Percentiles rank a stretch among this genome's conserved stretches.
Conservation (phyloP, 2,113 vertebrate species). For the Pseudopodoces humilis region DNA sequence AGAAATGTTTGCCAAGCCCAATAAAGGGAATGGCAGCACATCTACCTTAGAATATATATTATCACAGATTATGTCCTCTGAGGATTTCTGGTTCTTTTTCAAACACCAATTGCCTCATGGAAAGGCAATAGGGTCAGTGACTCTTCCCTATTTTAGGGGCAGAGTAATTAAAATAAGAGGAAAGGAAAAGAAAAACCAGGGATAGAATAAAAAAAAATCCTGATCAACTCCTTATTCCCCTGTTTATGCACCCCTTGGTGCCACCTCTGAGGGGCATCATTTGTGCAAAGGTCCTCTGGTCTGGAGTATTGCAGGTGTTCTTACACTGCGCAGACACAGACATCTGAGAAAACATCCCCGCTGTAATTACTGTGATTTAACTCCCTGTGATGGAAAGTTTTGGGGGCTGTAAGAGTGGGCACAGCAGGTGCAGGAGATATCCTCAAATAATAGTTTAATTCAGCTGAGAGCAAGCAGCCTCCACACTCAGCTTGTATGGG, state of each 20-base stretch:
- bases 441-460: neutral
- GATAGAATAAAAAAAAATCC: neutral
- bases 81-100: neutral
- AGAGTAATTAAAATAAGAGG: neutral
- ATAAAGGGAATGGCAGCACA: neutral
- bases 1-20: constrained; percentile 7
- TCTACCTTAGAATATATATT: neutral
- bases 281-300: fast-evolving
- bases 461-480: neutral
- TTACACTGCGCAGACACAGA: fast-evolving
- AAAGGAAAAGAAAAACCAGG: neutral
- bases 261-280: neutral
- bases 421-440: neutral
- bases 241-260: neutral
- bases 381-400: neutral
- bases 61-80: neutral
- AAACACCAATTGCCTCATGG: neutral
- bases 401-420: neutral
- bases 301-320: neutral
- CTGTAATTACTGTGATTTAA: neutral
- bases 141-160: neutral
- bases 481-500: neutral
- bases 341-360: neutral
- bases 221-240: neutral
- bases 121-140: neutral